Evolutionary conservation across 1,140 invertebrate genomes (phyloP).

Genomic region (Radopholus similis): DNA sequence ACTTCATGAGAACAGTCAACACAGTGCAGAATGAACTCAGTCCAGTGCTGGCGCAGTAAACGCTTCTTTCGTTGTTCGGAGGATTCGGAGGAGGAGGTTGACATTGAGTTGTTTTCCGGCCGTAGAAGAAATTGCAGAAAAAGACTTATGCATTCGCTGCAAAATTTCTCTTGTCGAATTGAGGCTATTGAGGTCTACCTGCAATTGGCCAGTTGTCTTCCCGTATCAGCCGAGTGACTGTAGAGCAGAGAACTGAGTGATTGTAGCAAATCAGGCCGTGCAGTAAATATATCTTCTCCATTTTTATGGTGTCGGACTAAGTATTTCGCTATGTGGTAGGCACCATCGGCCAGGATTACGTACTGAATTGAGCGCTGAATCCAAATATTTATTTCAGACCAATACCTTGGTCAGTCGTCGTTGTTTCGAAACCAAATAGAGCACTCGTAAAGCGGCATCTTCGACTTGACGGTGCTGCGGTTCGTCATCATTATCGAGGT

Average conservation of each 20-base stretch:
- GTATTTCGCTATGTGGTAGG: neutral
- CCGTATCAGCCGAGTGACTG: too few species aligned
- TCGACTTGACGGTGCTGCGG: neutral
- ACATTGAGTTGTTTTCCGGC: neutral
- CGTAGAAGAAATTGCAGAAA: neutral
- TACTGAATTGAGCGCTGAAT: neutral
- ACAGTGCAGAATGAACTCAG: neutral
- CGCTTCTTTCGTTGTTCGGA: too few species aligned
- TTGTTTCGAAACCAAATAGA: neutral
- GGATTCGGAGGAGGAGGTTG: neutral
- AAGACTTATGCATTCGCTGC: neutral
- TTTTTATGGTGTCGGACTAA: neutral
- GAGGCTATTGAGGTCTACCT: too few species aligned
- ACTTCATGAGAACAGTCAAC: neutral
- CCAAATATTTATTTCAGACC: neutral
- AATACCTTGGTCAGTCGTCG: conserved; percentile 1
- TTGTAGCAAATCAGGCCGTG: too few species aligned
- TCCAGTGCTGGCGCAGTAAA: neutral
- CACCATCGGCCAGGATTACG: neutral
- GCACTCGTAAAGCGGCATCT: neutral
- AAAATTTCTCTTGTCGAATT: neutral
- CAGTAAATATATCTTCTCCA: too few species aligned
- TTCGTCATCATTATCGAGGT: too few species aligned
- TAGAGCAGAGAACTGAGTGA: too few species aligned
- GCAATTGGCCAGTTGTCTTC: too few species aligned